Percentiles rank a stretch among this genome's conserved stretches.
Evolutionary conservation across 1,140 invertebrate genomes (phyloP).

Genomic region (Nymphalis io): DNA sequence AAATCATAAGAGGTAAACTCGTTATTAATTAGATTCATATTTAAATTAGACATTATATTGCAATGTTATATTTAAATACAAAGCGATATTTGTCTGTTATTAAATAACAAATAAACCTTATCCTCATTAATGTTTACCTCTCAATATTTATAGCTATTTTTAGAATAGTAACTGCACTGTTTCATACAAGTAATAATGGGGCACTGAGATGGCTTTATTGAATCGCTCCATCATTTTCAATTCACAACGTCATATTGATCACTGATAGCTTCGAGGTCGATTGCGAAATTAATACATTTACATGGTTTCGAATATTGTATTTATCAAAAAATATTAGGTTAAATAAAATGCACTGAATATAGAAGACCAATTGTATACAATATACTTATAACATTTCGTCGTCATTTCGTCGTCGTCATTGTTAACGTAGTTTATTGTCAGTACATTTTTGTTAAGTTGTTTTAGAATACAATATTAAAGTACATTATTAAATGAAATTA

Average conservation of each 20-base stretch:
- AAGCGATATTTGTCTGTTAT: conserved; percentile 21
- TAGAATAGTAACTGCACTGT: conserved; percentile 11
- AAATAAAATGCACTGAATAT: too few relatives aligned
- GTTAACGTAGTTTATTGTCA: too few relatives aligned
- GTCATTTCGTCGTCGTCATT: too few relatives aligned
- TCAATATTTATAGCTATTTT: conserved; percentile 2
- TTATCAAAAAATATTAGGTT: not conserved
- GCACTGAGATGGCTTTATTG: conserved; percentile 35
- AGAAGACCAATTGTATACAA: too few relatives aligned
- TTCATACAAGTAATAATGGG: conserved; percentile 22
- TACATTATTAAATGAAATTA: not conserved
- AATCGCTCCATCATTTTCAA: conserved; percentile 40
- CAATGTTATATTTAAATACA: conserved; percentile 16
- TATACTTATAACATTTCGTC: too few relatives aligned
- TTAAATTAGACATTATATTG: conserved; percentile 30
- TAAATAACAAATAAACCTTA: conserved; percentile 14
- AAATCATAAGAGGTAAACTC: conserved; percentile 53
- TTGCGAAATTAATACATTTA: conserved; percentile 19
- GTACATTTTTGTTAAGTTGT: too few relatives aligned
- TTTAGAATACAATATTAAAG: too few relatives aligned
- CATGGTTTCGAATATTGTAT: conserved; percentile 15
- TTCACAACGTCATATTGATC: conserved; percentile 37
- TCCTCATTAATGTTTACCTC: conserved; percentile 7
- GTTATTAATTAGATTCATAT: conserved; percentile 45
- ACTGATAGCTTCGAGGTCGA: conserved; percentile 27